Percentiles rank a stretch among this genome's conserved stretches.
Conservation (phyloP, 2,797 vertebrate species). For the Takifugu rubripes region DNA sequence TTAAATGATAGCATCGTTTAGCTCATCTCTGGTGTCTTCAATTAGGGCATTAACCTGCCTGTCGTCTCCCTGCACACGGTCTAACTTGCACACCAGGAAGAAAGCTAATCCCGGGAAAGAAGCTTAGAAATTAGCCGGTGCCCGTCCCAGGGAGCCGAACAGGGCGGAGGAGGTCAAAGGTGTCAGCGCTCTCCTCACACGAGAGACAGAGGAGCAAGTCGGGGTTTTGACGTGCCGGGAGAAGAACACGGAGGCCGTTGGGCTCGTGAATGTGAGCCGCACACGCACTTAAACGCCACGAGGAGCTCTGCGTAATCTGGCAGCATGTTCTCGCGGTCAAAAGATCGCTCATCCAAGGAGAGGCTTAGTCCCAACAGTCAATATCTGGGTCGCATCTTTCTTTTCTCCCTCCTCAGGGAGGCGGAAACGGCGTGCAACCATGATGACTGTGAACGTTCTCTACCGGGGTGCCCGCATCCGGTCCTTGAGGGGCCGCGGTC, state of each 20-base stretch:
- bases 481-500: too few species aligned
- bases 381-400: constrained; percentile 57
- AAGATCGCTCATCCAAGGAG: constrained; percentile 13
- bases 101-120: constrained; percentile 77
- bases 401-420: constrained; percentile 15
- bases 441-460: too few species aligned
- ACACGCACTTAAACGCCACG: constrained; percentile 17
- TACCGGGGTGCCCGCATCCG: too few species aligned
- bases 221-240: constrained; percentile 1
- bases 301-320: constrained; percentile 45
- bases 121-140: constrained; percentile 76
- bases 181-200: constrained; percentile 47
- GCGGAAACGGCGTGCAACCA: neutral
- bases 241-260: neutral
- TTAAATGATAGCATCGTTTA: neutral
- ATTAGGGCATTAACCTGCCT: constrained; percentile 36
- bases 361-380: constrained; percentile 34
- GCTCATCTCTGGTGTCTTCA: constrained; percentile 12
- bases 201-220: constrained; percentile 16
- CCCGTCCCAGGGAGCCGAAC: constrained; percentile 63
- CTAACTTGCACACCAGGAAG: constrained; percentile 63
- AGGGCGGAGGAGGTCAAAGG: constrained; percentile 62
- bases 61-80: constrained; percentile 44
- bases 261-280: constrained; percentile 21
- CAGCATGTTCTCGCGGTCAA: constrained; percentile 45